These are phyloP conservation scores for Euplexia lucipara DNA, from an alignment of 2,888 invertebrate species.

Conservation along the genomic window DNA sequence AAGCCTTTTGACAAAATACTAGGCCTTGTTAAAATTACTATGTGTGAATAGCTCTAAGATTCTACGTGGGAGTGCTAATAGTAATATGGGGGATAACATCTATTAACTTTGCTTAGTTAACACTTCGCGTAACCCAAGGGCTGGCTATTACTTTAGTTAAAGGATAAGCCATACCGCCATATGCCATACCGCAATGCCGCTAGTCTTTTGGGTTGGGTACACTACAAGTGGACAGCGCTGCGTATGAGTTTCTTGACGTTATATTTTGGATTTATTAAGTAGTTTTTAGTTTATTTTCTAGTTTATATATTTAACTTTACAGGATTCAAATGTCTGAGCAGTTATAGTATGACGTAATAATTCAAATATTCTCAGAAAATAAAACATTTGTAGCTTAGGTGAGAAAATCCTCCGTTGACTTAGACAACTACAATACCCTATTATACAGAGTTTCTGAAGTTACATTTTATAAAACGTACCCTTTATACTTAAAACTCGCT, in stretches of 20 bases:
- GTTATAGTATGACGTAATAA: slow-evolving; percentile 4
- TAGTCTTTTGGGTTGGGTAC: no score
- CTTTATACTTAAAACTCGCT: slow-evolving; percentile 24
- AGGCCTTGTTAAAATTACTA: slow-evolving; percentile 29
- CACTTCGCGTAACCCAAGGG: no score
- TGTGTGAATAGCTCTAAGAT: slow-evolving; percentile 18
- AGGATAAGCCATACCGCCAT: no score
- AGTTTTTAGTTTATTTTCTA: no score
- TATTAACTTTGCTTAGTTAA: no score
- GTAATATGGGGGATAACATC: slow-evolving; percentile 2
- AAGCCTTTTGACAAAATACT: slow-evolving; percentile 39
- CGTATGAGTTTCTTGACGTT: no score
- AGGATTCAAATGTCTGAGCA: slow-evolving; percentile 35
- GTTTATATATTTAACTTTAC: background rate
- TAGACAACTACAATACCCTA: background rate
- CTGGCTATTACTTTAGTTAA: no score
- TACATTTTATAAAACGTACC: slow-evolving; percentile 6
- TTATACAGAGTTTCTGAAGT: slow-evolving; percentile 20
- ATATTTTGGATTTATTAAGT: no score
- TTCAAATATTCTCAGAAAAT: slow-evolving; percentile 20
- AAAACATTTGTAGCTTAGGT: no score
- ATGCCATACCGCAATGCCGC: no score
- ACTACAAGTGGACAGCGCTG: no score
- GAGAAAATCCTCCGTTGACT: background rate
- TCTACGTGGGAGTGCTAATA: slow-evolving; percentile 8